Evolutionary conservation across 2,797 vertebrate species (phyloP).

Genomic region (Falco concolor): DNA sequence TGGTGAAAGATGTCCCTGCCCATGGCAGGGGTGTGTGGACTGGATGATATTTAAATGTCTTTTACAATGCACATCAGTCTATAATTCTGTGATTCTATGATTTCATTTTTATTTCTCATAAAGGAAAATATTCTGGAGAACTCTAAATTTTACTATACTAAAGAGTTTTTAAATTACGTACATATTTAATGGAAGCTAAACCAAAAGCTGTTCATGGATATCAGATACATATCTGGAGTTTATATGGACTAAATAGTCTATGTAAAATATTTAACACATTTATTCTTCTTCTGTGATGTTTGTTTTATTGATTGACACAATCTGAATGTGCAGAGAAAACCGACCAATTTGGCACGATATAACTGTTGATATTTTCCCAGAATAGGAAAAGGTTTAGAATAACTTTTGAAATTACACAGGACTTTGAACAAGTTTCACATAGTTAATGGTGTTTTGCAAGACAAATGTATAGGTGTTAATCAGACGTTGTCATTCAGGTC

Average conservation of each 20-base stretch:
- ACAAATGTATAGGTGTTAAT: neutral
- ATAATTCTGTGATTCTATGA: neutral
- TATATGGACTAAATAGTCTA: neutral
- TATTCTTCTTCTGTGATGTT: neutral
- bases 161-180: neutral
- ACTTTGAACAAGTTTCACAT: neutral
- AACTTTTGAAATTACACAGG: neutral
- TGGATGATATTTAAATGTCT: neutral
- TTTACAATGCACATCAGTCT: neutral
- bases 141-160: neutral
- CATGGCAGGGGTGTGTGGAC: neutral
- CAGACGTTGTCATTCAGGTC: neutral
- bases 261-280: neutral
- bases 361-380: neutral
- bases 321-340: neutral
- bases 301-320: neutral
- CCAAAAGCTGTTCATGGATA: neutral
- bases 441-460: neutral
- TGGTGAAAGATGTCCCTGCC: neutral
- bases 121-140: neutral
- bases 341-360: neutral
- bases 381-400: neutral
- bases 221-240: neutral
- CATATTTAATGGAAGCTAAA: neutral
- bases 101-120: neutral